Evolutionary conservation across 2,888 invertebrate species (phyloP).

Genomic region (Crocallis elinguaria): DNA sequence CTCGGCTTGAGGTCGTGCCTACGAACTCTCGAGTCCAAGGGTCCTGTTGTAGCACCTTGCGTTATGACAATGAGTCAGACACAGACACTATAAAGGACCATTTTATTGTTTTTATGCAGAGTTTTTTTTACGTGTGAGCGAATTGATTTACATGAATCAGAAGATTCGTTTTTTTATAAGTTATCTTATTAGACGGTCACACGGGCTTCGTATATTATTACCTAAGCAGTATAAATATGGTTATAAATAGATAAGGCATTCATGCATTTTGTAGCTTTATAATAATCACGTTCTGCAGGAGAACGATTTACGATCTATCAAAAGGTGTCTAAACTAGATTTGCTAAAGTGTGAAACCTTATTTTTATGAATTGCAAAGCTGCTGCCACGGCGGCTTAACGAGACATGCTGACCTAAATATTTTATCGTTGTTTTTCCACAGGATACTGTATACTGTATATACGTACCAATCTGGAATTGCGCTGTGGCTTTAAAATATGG

Average conservation of each 20-base stretch:
- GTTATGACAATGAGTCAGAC: background rate
- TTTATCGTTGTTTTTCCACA: conserved; percentile 34
- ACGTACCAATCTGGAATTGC: conserved; percentile 27
- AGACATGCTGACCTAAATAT: conserved; percentile 28
- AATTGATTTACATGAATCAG: too few species aligned
- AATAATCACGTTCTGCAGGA: background rate
- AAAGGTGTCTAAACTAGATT: background rate
- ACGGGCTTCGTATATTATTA: too few species aligned
- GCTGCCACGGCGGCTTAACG: conserved; percentile 9
- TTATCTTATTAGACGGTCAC: too few species aligned
- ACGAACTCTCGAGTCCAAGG: conserved; percentile 8
- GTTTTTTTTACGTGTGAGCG: too few species aligned
- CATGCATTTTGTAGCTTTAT: too few species aligned
- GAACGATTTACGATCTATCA: too few species aligned
- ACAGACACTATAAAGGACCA: background rate
- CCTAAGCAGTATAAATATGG: too few species aligned
- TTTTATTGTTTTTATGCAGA: background rate
- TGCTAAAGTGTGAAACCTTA: background rate
- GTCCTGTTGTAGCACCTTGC: conserved; percentile 2
- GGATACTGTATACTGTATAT: conserved; percentile 37
- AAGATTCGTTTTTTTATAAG: too few species aligned
- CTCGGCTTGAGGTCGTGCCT: conserved; percentile 35
- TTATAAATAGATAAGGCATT: too few species aligned
- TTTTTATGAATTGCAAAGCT: conserved; percentile 11
- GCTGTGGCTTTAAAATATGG: conserved; percentile 33